Conservation (phyloP, 2,797 vertebrate genomes). For the Avahi laniger region DNA sequence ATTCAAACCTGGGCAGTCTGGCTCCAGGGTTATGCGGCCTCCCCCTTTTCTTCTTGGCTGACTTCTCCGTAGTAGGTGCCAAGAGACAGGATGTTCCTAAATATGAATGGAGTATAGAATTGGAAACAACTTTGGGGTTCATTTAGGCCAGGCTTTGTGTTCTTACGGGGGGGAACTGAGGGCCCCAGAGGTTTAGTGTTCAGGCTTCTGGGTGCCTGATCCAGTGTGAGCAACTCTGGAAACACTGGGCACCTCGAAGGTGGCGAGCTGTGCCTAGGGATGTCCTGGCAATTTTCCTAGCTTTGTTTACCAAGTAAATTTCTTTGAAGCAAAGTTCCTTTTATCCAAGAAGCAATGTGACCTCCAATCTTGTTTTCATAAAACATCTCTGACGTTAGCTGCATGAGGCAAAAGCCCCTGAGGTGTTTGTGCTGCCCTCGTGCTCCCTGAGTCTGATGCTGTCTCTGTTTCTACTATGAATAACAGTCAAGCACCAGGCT, state of each 20-base stretch:
- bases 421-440: conserved; percentile 60
- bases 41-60: not conserved
- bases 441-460: conserved; percentile 26
- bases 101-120: not conserved
- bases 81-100: conserved; percentile 45
- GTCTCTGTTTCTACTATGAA: conserved; percentile 14
- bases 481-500: not conserved
- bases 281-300: conserved; percentile 68
- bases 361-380: conserved; percentile 78
- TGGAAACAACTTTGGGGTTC: not conserved
- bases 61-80: not conserved
- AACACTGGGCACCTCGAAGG: conserved; percentile 25
- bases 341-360: conserved; percentile 74
- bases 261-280: not conserved
- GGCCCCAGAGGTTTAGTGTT: not conserved
- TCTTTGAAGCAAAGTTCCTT: conserved; percentile 79
- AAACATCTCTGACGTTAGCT: conserved; percentile 75
- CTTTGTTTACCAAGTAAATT: conserved; percentile 73
- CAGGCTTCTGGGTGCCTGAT: not conserved
- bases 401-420: conserved; percentile 49
- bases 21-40: not conserved
- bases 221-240: not conserved
- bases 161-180: not conserved
- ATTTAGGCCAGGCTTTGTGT: not conserved
- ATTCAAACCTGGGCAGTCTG: not conserved